These are phyloP conservation scores for Enteromius radiatus DNA, from an alignment of 2,797 vertebrate genomes.

Conservation along the genomic window DNA sequence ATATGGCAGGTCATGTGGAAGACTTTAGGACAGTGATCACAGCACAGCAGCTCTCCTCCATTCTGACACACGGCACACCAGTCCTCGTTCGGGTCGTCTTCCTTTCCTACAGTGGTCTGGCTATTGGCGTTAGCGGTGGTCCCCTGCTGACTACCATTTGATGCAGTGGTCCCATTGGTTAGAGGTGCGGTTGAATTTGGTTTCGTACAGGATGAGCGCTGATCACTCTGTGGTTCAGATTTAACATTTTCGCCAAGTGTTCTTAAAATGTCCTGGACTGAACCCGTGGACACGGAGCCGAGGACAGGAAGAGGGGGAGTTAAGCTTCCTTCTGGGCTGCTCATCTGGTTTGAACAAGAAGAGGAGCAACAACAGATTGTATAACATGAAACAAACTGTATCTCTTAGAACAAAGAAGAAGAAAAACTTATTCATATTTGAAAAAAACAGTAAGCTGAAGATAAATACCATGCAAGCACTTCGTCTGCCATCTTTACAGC, in stretches of 20 bases:
- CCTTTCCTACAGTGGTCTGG: constrained; percentile 74
- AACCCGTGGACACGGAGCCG: constrained; percentile 76
- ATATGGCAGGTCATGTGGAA: constrained; percentile 99
- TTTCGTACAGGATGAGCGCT: constrained; percentile 78
- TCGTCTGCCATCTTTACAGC: constrained; percentile 86
- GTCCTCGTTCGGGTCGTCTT: constrained; percentile 97
- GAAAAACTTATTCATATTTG: not conserved
- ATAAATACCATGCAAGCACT: constrained; percentile 94
- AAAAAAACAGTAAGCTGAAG: not conserved
- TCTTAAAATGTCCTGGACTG: constrained; percentile 83
- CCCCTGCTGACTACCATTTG: constrained; percentile 69
- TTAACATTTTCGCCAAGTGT: constrained; percentile 88
- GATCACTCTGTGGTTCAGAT: constrained; percentile 82
- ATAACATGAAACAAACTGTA: not conserved
- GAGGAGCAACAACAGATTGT: not conserved
- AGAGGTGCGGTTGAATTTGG: constrained; percentile 67
- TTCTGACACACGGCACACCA: constrained; percentile 99
- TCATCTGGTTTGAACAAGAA: constrained; percentile 81
- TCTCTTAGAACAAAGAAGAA: too few relatives aligned
- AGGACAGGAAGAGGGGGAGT: constrained; percentile 85
- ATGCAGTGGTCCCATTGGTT: constrained; percentile 86
- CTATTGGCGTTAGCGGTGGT: constrained; percentile 66
- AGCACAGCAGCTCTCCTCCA: constrained; percentile 94
- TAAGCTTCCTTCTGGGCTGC: constrained; percentile 90
- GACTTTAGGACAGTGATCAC: constrained; percentile 97